phyloP scores from a whole-genome alignment of 2,888 invertebrate genomes.

The Nasonia oneida region DNA sequence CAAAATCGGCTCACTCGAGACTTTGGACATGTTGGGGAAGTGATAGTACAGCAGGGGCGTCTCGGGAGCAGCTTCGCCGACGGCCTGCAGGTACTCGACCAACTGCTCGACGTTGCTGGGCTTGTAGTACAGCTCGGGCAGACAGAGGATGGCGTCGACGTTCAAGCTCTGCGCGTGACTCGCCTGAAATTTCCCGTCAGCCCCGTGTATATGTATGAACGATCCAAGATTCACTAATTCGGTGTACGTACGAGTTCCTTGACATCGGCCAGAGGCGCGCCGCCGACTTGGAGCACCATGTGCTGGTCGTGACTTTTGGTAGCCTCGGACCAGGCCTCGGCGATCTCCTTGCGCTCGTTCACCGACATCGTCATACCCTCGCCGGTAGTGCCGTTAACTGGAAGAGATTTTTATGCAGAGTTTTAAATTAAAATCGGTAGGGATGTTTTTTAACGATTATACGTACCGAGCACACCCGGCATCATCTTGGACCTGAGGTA shows the following conservation, averaged over 20 bases:
- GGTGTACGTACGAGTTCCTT: conserved; percentile 81
- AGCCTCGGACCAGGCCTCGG: conserved; percentile 84
- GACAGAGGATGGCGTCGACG: conserved; percentile 85
- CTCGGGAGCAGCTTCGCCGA: conserved; percentile 86
- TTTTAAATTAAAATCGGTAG: background rate
- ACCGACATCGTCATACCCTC: conserved; percentile 86
- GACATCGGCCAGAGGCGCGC: conserved; percentile 85
- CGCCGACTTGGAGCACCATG: conserved; percentile 88
- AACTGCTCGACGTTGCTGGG: conserved; percentile 83
- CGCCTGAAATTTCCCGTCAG: conserved; percentile 79
- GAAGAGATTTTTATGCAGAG: background rate
- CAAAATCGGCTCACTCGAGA: background rate
- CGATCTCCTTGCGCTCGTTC: conserved; percentile 84
- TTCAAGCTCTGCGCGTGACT: conserved; percentile 84
- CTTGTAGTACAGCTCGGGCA: conserved; percentile 89
- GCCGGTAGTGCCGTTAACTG: conserved; percentile 90
- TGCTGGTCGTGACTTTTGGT: conserved; percentile 81
- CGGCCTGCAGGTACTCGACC: conserved; percentile 84
- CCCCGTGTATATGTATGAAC: too few species aligned
- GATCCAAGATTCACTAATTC: background rate
- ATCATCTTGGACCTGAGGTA: conserved; percentile 83
- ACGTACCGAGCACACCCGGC: conserved; percentile 84
- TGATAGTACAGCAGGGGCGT: conserved; percentile 92
- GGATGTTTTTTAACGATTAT: background rate
- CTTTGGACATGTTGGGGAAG: conserved; percentile 42